These are phyloP conservation scores for Zeus faber DNA, from an alignment of 2,113 vertebrate genomes.

Conservation along the genomic window DNA sequence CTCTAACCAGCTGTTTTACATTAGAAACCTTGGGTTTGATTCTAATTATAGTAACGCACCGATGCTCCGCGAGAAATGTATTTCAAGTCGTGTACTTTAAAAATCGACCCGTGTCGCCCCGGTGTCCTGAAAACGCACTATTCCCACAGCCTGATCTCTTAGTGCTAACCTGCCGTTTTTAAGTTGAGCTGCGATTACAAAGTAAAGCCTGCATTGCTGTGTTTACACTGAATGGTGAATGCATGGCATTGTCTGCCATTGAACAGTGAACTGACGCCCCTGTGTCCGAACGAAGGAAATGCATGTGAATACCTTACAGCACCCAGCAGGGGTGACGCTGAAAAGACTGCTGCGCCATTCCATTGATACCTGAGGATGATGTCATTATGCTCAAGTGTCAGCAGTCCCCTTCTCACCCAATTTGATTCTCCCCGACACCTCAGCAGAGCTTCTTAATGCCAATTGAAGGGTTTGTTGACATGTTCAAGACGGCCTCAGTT, in stretches of 20 bases:
- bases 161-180: slow-evolving; percentile 20
- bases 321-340: slow-evolving; percentile 44
- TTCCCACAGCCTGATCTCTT: slow-evolving; percentile 14
- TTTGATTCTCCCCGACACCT: not conserved
- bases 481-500: no score
- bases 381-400: slow-evolving; percentile 68
- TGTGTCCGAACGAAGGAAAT: slow-evolving; percentile 39
- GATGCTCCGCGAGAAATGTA: slow-evolving; percentile 19
- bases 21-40: slow-evolving; percentile 53
- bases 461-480: not conserved
- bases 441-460: no score
- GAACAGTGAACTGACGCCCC: slow-evolving; percentile 49
- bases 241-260: slow-evolving; percentile 37
- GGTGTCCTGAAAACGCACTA: slow-evolving; percentile 1
- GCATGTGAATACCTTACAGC: slow-evolving; percentile 30
- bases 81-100: slow-evolving; percentile 23
- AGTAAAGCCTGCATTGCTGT: slow-evolving; percentile 20
- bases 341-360: slow-evolving; percentile 69
- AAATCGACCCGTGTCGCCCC: slow-evolving; percentile 6
- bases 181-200: slow-evolving; percentile 36
- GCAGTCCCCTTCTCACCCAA: slow-evolving; percentile 19
- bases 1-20: slow-evolving; percentile 65
- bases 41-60: slow-evolving; percentile 64
- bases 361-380: slow-evolving; percentile 71
- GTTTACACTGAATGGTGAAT: slow-evolving; percentile 46